Evolutionary conservation across 2,888 invertebrate genomes (phyloP).

Genomic region (Autographa pulchrina): DNA sequence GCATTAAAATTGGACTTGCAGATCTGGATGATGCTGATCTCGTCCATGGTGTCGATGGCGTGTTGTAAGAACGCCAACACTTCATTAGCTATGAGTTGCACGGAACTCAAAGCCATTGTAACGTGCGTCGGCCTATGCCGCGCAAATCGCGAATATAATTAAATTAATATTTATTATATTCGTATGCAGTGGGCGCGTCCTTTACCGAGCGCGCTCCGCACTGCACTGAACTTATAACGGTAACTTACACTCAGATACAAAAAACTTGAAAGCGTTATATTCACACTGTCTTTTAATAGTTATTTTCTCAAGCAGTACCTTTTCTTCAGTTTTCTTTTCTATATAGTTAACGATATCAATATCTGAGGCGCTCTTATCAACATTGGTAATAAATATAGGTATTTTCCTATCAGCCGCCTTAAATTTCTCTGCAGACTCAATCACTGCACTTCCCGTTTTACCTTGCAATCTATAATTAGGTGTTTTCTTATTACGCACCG

Average conservation of each 20-base stretch:
- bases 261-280: constrained; percentile 51
- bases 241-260: constrained; percentile 26
- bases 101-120: too few relatives aligned
- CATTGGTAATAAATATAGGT: constrained; percentile 23
- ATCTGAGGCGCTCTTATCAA: constrained; percentile 12
- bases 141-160: too few relatives aligned
- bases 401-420: constrained; percentile 20
- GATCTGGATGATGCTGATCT: too few relatives aligned
- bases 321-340: constrained; percentile 13
- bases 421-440: constrained; percentile 10
- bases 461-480: neutral
- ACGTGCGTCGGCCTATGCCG: too few relatives aligned
- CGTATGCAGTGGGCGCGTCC: too few relatives aligned
- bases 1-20: too few relatives aligned
- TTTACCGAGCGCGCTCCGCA: too few relatives aligned
- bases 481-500: neutral
- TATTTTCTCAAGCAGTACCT: constrained; percentile 9
- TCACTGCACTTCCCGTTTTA: neutral
- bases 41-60: too few relatives aligned
- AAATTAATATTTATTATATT: too few relatives aligned
- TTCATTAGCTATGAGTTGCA: too few relatives aligned
- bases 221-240: constrained; percentile 17
- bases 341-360: constrained; percentile 13
- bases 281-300: constrained; percentile 12
- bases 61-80: too few relatives aligned